These are phyloP conservation scores for Aspidoscelis tigris DNA, from an alignment of 2,113 vertebrate genomes.

Conservation along the genomic window DNA sequence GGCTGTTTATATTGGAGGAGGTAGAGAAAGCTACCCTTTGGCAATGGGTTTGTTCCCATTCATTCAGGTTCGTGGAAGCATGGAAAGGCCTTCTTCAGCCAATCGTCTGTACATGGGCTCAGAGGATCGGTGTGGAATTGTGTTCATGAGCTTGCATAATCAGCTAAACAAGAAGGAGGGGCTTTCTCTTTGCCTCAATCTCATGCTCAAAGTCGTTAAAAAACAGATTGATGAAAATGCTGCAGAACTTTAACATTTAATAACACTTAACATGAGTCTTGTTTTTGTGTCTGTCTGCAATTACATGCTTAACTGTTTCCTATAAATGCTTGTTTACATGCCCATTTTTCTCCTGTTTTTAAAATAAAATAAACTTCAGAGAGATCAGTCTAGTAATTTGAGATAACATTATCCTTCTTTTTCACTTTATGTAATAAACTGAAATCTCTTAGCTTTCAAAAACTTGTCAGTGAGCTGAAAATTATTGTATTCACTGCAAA, in stretches of 20 bases:
- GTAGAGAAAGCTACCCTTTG: too few relatives aligned
- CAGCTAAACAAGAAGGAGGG: too few relatives aligned
- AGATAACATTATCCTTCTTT: neutral
- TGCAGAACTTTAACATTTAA: neutral
- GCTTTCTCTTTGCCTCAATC: too few relatives aligned
- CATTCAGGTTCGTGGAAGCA: too few relatives aligned
- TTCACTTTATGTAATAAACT: neutral
- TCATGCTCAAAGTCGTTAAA: too few relatives aligned
- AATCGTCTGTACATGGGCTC: too few relatives aligned
- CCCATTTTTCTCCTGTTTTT: neutral
- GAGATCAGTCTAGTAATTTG: neutral
- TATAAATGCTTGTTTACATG: neutral
- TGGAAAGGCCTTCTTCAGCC: too few relatives aligned
- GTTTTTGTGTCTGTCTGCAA: neutral
- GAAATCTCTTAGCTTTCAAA: neutral
- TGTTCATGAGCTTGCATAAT: too few relatives aligned
- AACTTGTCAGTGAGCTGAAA: neutral
- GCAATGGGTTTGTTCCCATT: too few relatives aligned
- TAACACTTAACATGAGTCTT: neutral
- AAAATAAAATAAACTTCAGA: neutral
- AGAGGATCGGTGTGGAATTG: too few relatives aligned
- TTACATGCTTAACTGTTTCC: neutral
- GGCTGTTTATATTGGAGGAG: too few relatives aligned
- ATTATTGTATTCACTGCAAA: accelerated
- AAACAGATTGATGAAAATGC: neutral